Conservation (phyloP, 2,797 vertebrate species). For the Semotilus atromaculatus region DNA sequence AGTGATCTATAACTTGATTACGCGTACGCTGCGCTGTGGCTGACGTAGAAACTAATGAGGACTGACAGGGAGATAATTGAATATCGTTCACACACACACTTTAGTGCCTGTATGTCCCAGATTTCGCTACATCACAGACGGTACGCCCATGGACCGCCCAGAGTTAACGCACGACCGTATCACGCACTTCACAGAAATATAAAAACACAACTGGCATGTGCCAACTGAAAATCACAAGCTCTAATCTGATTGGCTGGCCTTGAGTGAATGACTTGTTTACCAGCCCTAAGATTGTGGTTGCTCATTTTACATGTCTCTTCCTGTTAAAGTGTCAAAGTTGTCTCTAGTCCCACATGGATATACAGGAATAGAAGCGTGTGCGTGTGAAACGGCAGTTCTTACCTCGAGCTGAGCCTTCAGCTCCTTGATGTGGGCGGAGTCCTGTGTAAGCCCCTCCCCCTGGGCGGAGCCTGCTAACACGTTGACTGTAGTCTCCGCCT, state of each 20-base stretch:
- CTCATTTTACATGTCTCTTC: background rate
- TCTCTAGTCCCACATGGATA: background rate
- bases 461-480: slow-evolving; percentile 89
- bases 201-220: background rate
- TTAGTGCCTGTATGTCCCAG: background rate
- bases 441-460: slow-evolving; percentile 86
- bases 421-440: slow-evolving; percentile 78
- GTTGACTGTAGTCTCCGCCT: slow-evolving; percentile 91
- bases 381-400: slow-evolving; percentile 61
- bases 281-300: background rate
- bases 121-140: background rate
- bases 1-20: slow-evolving; percentile 30
- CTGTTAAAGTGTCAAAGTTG: background rate
- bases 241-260: background rate
- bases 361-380: background rate
- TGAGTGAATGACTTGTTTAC: background rate
- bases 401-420: slow-evolving; percentile 90
- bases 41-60: slow-evolving; percentile 22
- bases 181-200: no score
- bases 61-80: slow-evolving; percentile 23
- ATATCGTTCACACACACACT: background rate
- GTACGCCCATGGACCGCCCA: background rate
- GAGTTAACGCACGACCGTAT: background rate
- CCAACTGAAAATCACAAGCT: background rate
- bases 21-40: background rate